phyloP scores from a whole-genome alignment of 2,113 vertebrate species.

The Carassius gibelio region DNA sequence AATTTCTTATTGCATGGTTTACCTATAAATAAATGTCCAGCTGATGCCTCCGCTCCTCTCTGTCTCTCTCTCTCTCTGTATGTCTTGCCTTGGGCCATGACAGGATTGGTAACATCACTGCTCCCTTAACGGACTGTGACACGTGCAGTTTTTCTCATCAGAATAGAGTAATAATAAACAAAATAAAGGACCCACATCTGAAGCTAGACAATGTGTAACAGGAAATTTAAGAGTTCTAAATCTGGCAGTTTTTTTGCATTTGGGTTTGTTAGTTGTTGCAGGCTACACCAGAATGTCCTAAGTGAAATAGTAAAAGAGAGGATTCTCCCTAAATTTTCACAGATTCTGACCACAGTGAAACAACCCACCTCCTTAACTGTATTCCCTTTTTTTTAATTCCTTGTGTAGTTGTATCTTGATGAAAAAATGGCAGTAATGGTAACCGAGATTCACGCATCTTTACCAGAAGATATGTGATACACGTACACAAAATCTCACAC shows the following conservation, averaged over 20 bases:
- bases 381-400: not conserved
- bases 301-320: not conserved
- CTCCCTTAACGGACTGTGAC: constrained; percentile 41
- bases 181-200: constrained; percentile 21
- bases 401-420: not conserved
- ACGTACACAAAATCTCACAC: constrained; percentile 1
- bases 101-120: constrained; percentile 43
- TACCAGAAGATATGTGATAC: not conserved
- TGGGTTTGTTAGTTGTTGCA: constrained; percentile 5
- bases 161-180: constrained; percentile 31
- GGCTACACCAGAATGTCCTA: not conserved
- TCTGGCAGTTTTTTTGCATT: not conserved
- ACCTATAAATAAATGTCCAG: constrained; percentile 38
- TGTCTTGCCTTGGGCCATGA: constrained; percentile 41
- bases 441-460: constrained; percentile 1
- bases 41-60: constrained; percentile 16
- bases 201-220: not conserved
- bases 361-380: not conserved
- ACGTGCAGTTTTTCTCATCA: constrained; percentile 38
- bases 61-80: constrained; percentile 30
- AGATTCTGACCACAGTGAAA: not conserved
- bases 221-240: not conserved
- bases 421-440: not conserved
- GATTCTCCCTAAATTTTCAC: not conserved
- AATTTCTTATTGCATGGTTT: constrained; percentile 18